Conservation (phyloP, 2,113 vertebrate genomes). For the Anguilla japonica region DNA sequence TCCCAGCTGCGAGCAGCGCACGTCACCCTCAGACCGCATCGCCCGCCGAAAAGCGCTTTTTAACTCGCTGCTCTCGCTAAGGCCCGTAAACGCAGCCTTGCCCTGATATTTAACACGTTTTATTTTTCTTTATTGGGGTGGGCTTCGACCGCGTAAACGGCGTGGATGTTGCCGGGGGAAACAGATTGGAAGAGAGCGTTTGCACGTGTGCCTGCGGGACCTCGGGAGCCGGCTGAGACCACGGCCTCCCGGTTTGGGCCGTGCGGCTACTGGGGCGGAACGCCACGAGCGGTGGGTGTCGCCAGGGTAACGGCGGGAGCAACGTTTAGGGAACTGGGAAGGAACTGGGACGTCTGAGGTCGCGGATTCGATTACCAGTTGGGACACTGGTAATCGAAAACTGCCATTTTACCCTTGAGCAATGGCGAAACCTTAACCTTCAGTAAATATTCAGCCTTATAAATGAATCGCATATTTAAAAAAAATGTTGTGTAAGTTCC, state of each 20-base stretch:
- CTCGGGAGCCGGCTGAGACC: background rate
- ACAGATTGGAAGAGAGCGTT: conserved; percentile 24
- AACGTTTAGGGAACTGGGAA: too few species aligned
- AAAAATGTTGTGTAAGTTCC: too few species aligned
- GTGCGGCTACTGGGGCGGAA: too few species aligned
- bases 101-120: conserved; percentile 16
- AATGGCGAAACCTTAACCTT: too few species aligned
- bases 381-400: too few species aligned
- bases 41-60: conserved; percentile 9
- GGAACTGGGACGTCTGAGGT: too few species aligned
- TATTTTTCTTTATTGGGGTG: background rate
- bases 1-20: background rate
- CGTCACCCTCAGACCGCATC: conserved; percentile 11
- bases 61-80: conserved; percentile 13
- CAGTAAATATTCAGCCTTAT: too few species aligned
- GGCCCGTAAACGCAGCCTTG: conserved; percentile 12
- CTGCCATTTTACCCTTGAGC: too few species aligned
- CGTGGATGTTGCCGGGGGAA: background rate
- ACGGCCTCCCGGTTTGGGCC: background rate
- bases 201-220: conserved; percentile 20
- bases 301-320: too few species aligned
- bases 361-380: too few species aligned
- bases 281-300: too few species aligned
- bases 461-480: too few species aligned
- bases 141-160: background rate